Conservation (phyloP, 2,113 vertebrate species). For the Euleptes europaea region DNA sequence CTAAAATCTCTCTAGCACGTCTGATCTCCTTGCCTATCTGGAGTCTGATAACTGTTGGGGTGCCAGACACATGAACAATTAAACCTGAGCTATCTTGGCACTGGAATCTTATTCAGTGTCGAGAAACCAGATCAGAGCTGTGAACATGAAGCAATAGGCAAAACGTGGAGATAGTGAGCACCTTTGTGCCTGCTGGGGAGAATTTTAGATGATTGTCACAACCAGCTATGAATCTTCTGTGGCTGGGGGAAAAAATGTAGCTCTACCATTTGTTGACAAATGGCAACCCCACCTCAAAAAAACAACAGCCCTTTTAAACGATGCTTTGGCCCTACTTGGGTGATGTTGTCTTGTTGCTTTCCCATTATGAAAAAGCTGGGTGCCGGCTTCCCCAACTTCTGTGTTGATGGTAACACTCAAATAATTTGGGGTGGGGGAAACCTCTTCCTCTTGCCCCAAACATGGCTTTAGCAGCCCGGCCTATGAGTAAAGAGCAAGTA, state of each 20-base stretch:
- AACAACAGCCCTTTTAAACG: background rate
- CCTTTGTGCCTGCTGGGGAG: background rate
- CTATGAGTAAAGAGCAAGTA: background rate
- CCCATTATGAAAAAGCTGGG: background rate
- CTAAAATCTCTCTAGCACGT: slow-evolving; percentile 42
- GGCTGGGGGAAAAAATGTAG: background rate
- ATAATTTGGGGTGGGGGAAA: background rate
- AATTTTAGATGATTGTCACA: background rate
- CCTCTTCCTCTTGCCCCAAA: background rate
- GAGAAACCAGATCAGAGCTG: background rate
- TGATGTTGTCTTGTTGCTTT: background rate
- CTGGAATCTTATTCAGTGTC: background rate
- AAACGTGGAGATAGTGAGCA: background rate
- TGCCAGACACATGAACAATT: background rate
- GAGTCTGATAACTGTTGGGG: background rate
- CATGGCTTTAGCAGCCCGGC: background rate
- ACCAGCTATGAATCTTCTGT: background rate
- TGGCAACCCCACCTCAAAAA: background rate
- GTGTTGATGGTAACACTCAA: background rate
- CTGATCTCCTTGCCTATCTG: slow-evolving; percentile 35
- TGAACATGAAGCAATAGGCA: background rate
- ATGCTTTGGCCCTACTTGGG: background rate
- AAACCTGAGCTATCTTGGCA: background rate
- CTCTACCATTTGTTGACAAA: background rate
- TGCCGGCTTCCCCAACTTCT: background rate